Base-by-base conservation (phyloP, 2,797 vertebrate species). In the Lepus townsendii region DNA sequence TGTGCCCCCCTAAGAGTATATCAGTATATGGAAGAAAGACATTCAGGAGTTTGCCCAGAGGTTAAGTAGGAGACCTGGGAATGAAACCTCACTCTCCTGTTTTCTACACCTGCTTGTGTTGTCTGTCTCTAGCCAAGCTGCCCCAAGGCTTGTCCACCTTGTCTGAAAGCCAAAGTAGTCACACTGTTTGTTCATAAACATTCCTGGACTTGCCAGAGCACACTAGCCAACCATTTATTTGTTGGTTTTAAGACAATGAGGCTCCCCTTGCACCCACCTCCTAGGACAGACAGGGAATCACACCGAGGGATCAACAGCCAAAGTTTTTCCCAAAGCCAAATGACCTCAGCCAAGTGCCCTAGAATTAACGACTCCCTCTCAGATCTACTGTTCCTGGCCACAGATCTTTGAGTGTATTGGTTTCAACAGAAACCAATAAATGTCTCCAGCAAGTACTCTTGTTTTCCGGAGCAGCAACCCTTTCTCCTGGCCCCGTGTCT, bases 371-470 rank as follows among this genome's bases (percentile, higher is more conserved):
- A 97, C 95, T 94, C n/a, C 90, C 54, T 97, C 92, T 90, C 80
- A 95, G 91, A 90, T 95, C 77, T 86, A 79, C 91, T 97, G 85
- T 95, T 97, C 63, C 78, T 95, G 93, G 90, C 94, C 97, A 96
- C 94, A 96, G 90, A 96, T 95, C 78, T 97, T 95, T 97, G 96
- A 96, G 96, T 95, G 96, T 94, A 96, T 57, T 98, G 97, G 98
- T 98, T 97, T 98, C 98, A 86, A 83, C 78, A 94, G 92, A 93
- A 92, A 91, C 90, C 68, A 94, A 22, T 90, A 88, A 94, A 83
- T 42, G 20, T 96, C 35, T 96, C 62, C 30, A 72, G 63, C 4
- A 17, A 96, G 69, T 78, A 76, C 90, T 94, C 52, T 90, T 83
- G 78, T 60, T 91, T 96, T 94, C 42, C 66, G 83, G 26, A 90